These are phyloP conservation scores for Sinocyclocheilus anshuiensis DNA, from an alignment of 2,113 vertebrate genomes.

Conservation along the genomic window DNA sequence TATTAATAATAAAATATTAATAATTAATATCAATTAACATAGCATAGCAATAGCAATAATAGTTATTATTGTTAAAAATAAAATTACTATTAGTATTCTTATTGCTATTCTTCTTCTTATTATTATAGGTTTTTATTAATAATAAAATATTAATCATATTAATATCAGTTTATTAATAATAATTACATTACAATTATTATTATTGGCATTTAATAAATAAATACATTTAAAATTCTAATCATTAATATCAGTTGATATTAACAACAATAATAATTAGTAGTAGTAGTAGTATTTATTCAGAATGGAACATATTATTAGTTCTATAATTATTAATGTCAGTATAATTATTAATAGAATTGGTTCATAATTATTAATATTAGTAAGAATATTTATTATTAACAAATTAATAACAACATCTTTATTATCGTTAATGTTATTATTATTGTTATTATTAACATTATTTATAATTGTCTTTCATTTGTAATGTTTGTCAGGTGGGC, in stretches of 20 bases:
- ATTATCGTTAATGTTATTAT: background rate
- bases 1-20: background rate
- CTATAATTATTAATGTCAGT: background rate
- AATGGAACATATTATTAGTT: no score
- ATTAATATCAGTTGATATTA: background rate
- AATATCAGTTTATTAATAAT: no score
- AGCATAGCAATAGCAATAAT: no score
- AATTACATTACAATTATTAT: no score
- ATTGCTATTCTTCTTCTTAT: no score
- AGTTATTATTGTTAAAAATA: no score
- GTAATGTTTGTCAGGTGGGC: conserved; percentile 78
- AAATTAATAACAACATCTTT: background rate
- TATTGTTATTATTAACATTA: background rate
- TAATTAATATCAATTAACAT: background rate
- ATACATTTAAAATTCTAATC: no score
- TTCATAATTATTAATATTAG: background rate
- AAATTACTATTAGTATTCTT: no score
- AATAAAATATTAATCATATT: background rate
- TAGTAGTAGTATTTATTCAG: no score
- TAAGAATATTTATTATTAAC: background rate
- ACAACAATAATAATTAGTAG: no score
- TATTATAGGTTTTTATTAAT: background rate
- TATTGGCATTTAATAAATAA: no score
- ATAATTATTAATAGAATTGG: background rate
- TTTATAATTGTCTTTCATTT: background rate